phyloP scores from a whole-genome alignment of 2,113 vertebrate species.

The Ellobius talpinus region DNA sequence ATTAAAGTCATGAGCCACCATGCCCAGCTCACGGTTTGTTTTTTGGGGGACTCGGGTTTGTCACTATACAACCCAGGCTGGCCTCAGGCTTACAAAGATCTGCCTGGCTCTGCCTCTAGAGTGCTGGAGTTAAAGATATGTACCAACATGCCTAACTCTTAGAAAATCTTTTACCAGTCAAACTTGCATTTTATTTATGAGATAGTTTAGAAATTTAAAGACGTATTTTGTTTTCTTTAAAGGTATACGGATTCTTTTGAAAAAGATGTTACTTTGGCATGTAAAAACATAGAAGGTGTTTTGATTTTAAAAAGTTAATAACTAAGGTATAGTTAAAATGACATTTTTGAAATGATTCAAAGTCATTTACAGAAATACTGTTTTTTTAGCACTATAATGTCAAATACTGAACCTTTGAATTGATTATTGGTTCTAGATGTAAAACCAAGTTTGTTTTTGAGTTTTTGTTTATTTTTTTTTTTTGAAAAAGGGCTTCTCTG shows the following conservation, averaged over 20 bases:
- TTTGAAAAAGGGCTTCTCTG: neutral
- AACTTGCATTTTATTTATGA: neutral
- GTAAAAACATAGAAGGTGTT: slow-evolving; percentile 26
- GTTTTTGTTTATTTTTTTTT: neutral
- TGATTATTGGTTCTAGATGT: slow-evolving; percentile 45
- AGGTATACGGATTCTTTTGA: neutral
- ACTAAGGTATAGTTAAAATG: neutral
- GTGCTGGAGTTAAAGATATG: neutral
- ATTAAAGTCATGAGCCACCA: neutral
- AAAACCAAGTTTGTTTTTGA: neutral
- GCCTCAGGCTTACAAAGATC: neutral
- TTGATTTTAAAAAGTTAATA: neutral
- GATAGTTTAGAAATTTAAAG: neutral
- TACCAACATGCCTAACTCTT: neutral
- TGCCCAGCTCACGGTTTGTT: neutral
- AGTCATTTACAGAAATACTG: slow-evolving; percentile 33
- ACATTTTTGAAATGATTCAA: slow-evolving; percentile 34
- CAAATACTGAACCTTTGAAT: neutral
- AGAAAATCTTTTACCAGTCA: neutral
- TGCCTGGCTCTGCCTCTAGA: neutral
- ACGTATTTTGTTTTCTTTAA: neutral
- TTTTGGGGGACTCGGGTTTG: no score
- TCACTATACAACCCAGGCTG: neutral
- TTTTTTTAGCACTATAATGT: slow-evolving; percentile 33
- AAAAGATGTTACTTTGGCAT: neutral